phyloP scores from a whole-genome alignment of 2,888 invertebrate species.

The Chaetogeoica ovagalla region DNA sequence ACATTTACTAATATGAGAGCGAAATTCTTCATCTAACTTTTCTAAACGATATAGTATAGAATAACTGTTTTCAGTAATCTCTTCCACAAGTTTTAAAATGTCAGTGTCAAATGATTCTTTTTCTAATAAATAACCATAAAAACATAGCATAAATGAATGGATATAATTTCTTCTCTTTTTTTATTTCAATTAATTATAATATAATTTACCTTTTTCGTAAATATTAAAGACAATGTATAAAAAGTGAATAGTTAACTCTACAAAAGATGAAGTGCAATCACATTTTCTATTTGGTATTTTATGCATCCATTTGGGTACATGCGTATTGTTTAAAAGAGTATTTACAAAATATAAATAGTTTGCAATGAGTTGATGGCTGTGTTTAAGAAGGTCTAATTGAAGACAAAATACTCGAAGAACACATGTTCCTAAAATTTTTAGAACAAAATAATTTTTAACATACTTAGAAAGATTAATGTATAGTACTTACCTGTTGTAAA shows the following conservation, averaged over 20 bases:
- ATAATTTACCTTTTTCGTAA: slow-evolving; percentile 35
- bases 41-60: slow-evolving; percentile 35
- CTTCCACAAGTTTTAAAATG: slow-evolving; percentile 17
- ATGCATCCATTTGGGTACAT: slow-evolving; percentile 45
- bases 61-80: slow-evolving; percentile 41
- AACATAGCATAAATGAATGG: not conserved
- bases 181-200: not conserved
- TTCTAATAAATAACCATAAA: slow-evolving; percentile 28
- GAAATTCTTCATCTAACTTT: slow-evolving; percentile 49
- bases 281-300: slow-evolving; percentile 43
- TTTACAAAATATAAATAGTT: slow-evolving; percentile 41
- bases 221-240: slow-evolving; percentile 29
- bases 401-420: slow-evolving; percentile 43
- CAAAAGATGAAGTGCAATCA: slow-evolving; percentile 45
- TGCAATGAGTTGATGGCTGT: slow-evolving; percentile 34
- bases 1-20: slow-evolving; percentile 49
- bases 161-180: not conserved
- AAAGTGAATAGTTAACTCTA: slow-evolving; percentile 39
- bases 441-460: not conserved
- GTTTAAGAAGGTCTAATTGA: slow-evolving; percentile 33
- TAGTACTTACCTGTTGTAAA: slow-evolving; percentile 45
- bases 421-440: slow-evolving; percentile 42
- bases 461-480: not conserved
- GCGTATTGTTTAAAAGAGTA: slow-evolving; percentile 33
- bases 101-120: slow-evolving; percentile 17